These are phyloP conservation scores for Parnassius glacialis DNA, from an alignment of 2,888 invertebrate species.

Conservation along the genomic window DNA sequence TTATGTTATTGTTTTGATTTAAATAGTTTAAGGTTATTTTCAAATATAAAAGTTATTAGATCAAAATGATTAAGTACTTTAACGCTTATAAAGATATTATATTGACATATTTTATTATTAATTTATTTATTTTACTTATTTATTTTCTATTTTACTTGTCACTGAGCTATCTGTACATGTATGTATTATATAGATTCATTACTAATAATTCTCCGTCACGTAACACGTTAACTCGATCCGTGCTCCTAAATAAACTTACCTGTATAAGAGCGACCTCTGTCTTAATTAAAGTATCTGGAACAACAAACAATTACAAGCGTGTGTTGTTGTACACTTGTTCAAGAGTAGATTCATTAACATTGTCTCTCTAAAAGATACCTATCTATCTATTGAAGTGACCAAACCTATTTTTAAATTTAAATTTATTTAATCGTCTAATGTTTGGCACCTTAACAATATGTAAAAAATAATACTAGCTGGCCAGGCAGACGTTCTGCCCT, in stretches of 20 bases:
- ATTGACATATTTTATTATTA: too few relatives aligned
- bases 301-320: constrained; percentile 15
- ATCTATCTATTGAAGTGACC: too few relatives aligned
- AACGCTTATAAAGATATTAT: not conserved
- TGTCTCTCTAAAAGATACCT: constrained; percentile 2
- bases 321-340: constrained; percentile 8
- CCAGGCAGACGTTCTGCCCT: too few relatives aligned
- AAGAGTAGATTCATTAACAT: constrained; percentile 11
- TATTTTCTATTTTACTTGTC: too few relatives aligned
- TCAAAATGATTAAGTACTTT: not conserved
- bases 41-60: not conserved
- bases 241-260: constrained; percentile 25
- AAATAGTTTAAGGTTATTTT: not conserved
- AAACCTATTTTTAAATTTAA: too few relatives aligned
- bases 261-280: constrained; percentile 11
- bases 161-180: not conserved
- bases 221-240: constrained; percentile 11
- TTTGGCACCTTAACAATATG: not conserved
- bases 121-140: too few relatives aligned
- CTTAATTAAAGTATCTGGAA: constrained; percentile 24
- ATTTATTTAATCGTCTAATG: not conserved
- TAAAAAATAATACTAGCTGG: not conserved
- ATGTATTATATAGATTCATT: constrained; percentile 1
- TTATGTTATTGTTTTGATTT: not conserved
- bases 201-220: constrained; percentile 18